These are phyloP conservation scores for Hydrolagus colliei DNA, from an alignment of 2,797 vertebrate genomes.

Conservation along the genomic window DNA sequence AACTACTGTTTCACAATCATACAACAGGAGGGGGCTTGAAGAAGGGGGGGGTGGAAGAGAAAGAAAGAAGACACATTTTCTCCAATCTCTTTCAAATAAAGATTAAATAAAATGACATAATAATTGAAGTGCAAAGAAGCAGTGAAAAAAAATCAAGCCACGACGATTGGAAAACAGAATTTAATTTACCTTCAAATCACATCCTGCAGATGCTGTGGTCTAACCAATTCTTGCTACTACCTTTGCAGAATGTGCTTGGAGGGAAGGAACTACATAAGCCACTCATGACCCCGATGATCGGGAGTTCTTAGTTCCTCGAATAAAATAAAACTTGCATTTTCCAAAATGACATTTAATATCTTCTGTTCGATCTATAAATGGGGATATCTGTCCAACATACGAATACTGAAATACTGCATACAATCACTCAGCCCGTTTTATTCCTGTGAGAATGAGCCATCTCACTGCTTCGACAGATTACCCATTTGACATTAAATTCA, in stretches of 20 bases:
- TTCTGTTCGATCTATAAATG: background rate
- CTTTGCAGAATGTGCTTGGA: background rate
- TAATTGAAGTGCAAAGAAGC: too few relatives aligned
- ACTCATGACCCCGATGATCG: background rate
- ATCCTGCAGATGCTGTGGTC: background rate
- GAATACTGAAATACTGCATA: background rate
- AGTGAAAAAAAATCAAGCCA: too few relatives aligned
- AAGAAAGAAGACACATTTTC: too few relatives aligned
- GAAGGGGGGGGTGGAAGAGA: too few relatives aligned
- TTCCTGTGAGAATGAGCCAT: slow-evolving; percentile 4
- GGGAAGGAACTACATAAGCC: background rate
- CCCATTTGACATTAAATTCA: slow-evolving; percentile 19
- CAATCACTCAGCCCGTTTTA: background rate
- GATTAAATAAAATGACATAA: too few relatives aligned
- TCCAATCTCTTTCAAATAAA: too few relatives aligned
- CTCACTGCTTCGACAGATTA: slow-evolving; percentile 28
- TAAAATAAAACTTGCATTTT: background rate
- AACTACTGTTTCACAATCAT: too few relatives aligned
- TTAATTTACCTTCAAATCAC: too few relatives aligned
- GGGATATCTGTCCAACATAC: background rate
- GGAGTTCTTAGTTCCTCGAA: background rate
- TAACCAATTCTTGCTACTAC: background rate
- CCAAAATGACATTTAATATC: background rate
- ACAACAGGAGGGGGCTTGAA: too few relatives aligned
- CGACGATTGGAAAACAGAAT: too few relatives aligned